A percentile compares a stretch with the other conserved stretches of the same genome.
Evolutionary conservation across 2,888 invertebrate species (phyloP).

Genomic region (Synanthedon tipuliformis): DNA sequence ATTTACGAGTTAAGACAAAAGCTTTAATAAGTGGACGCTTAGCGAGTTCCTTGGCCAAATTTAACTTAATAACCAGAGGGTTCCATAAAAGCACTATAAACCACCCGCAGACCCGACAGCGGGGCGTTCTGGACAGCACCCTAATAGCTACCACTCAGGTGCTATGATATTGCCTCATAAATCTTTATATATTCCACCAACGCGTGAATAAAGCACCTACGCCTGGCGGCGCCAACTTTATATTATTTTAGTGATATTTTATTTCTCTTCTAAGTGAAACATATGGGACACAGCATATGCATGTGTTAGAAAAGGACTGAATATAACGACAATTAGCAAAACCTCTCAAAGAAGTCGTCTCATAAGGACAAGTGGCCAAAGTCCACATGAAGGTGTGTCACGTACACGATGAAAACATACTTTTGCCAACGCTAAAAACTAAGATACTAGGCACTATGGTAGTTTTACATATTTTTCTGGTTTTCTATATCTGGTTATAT

Average conservation of each 20-base stretch:
- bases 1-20: background rate
- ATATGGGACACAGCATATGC: no score
- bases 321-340: no score
- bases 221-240: background rate
- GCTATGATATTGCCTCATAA: slow-evolving; percentile 34
- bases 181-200: slow-evolving; percentile 23
- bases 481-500: no score
- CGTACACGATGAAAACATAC: no score
- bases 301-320: no score
- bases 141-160: slow-evolving; percentile 24
- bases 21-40: slow-evolving; percentile 5
- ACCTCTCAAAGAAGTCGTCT: no score
- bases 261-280: background rate
- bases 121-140: slow-evolving; percentile 20
- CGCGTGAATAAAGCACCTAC: slow-evolving; percentile 2
- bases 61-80: slow-evolving; percentile 24
- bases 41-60: slow-evolving; percentile 13
- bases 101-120: slow-evolving; percentile 12
- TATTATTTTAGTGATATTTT: background rate
- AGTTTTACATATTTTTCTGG: no score
- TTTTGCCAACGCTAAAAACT: no score
- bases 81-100: slow-evolving; percentile 21
- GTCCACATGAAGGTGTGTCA: no score
- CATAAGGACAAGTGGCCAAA: no score
- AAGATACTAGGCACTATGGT: no score